A percentile compares a stretch with the other conserved stretches of the same genome.
phyloP scores from a whole-genome alignment of 1,140 invertebrate genomes.

The Amyelois transitella region DNA sequence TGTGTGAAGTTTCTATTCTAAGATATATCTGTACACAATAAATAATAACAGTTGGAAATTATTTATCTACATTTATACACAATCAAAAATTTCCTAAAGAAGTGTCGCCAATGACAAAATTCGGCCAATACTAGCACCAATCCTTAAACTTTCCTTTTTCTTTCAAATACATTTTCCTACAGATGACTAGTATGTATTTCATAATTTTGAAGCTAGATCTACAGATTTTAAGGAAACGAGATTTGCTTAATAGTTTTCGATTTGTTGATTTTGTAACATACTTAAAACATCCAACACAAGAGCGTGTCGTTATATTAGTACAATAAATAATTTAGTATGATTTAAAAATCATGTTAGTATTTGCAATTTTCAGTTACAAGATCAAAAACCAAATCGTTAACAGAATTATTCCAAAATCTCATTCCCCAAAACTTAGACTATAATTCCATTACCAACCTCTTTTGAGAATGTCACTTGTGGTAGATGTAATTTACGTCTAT shows the following conservation, averaged over 20 bases:
- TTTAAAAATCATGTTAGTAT: too few species aligned
- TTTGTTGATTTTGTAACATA: too few species aligned
- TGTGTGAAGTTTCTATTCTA: conserved; percentile 49
- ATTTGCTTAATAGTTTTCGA: background rate
- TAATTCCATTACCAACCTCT: conserved; percentile 86
- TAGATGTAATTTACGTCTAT: conserved; percentile 78
- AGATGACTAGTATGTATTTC: conserved; percentile 20
- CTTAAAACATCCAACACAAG: too few species aligned
- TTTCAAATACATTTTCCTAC: conserved; percentile 7
- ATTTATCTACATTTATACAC: conserved; percentile 18
- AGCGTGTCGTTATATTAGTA: too few species aligned
- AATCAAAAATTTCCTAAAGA: conserved; percentile 9
- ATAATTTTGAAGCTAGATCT: conserved; percentile 7
- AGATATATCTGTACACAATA: conserved; percentile 35
- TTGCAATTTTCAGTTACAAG: background rate
- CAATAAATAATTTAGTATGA: too few species aligned
- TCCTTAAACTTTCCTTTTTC: conserved; percentile 28
- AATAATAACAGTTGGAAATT: conserved; percentile 24
- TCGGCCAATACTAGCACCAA: conserved; percentile 55
- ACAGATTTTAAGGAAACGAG: background rate
- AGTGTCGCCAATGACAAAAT: conserved; percentile 12
- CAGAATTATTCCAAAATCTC: background rate
- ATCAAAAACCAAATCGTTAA: background rate
- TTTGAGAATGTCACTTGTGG: conserved; percentile 88
- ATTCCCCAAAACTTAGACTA: conserved; percentile 66